Evolutionary conservation across 2,797 vertebrate species (phyloP).

Genomic region (Clamator glandarius): DNA sequence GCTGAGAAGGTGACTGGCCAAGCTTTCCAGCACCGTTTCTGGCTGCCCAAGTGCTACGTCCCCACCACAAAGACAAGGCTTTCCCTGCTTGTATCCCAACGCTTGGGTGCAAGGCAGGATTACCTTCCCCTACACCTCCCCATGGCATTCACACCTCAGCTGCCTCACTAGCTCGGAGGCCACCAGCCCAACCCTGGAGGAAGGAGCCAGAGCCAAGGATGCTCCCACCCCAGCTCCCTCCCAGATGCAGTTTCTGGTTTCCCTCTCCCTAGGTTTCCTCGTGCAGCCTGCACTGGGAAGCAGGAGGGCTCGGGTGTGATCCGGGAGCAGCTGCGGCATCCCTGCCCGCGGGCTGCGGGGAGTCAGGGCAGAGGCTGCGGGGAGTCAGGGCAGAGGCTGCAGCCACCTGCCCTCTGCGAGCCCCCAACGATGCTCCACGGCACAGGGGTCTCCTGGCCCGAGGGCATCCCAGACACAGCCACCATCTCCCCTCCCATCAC

Average conservation of each 20-base stretch:
- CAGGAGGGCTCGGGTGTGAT: not conserved
- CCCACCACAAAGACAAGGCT: not conserved
- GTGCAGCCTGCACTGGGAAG: not conserved
- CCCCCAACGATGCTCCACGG: rapidly evolving
- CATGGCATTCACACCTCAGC: not conserved
- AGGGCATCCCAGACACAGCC: not conserved
- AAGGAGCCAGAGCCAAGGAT: not conserved
- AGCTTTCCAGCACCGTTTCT: not conserved
- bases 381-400: not conserved
- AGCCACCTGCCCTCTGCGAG: not conserved
- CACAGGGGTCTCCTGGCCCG: not conserved
- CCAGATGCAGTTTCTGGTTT: not conserved
- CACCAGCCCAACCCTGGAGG: not conserved
- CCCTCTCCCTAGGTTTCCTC: not conserved
- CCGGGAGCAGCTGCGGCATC: not conserved
- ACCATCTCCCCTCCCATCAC: not conserved
- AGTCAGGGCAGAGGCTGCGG: not conserved
- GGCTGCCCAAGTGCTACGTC: too few relatives aligned
- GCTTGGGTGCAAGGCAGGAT: not conserved
- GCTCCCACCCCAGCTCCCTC: not conserved
- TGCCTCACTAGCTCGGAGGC: not conserved
- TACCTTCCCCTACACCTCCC: not conserved
- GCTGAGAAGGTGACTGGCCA: not conserved
- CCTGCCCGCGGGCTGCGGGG: not conserved
- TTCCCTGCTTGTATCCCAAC: not conserved